These are phyloP conservation scores for Centroberyx gerrardi DNA, from an alignment of 2,797 vertebrate genomes.

Conservation along the genomic window DNA sequence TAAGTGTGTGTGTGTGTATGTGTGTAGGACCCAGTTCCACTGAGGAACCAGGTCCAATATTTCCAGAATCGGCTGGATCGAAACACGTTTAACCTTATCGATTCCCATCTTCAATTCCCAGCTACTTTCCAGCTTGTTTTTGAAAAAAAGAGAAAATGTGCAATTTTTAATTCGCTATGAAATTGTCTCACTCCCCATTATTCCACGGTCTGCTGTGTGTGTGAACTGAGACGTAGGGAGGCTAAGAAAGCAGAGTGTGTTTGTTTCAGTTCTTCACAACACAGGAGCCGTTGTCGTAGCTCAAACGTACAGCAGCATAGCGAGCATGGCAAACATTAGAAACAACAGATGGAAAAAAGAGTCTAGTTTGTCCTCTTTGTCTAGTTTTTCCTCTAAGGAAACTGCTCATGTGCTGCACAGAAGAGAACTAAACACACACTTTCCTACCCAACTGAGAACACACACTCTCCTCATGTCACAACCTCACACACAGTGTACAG, in stretches of 20 bases:
- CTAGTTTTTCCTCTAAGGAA: constrained; percentile 25
- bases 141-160: not conserved
- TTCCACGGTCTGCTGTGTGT: not conserved
- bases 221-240: not conserved
- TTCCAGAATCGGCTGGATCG: constrained; percentile 59
- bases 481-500: too few relatives aligned
- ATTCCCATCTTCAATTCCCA: constrained; percentile 53
- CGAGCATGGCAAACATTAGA: constrained; percentile 8
- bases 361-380: constrained; percentile 44
- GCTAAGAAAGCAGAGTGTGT: too few relatives aligned
- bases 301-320: constrained; percentile 19
- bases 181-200: constrained; percentile 1
- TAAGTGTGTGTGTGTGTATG: not conserved
- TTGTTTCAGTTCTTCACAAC: too few relatives aligned
- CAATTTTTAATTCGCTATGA: constrained; percentile 17
- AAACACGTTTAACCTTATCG: constrained; percentile 63
- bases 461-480: too few relatives aligned
- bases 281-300: too few relatives aligned
- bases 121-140: constrained; percentile 7
- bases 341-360: constrained; percentile 30
- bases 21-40: constrained; percentile 43
- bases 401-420: too few relatives aligned
- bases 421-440: constrained; percentile 26
- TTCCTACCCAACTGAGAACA: not conserved
- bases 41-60: constrained; percentile 57